Conservation (phyloP, 2,797 vertebrate species). For the Oceanodroma leucorhoa region DNA sequence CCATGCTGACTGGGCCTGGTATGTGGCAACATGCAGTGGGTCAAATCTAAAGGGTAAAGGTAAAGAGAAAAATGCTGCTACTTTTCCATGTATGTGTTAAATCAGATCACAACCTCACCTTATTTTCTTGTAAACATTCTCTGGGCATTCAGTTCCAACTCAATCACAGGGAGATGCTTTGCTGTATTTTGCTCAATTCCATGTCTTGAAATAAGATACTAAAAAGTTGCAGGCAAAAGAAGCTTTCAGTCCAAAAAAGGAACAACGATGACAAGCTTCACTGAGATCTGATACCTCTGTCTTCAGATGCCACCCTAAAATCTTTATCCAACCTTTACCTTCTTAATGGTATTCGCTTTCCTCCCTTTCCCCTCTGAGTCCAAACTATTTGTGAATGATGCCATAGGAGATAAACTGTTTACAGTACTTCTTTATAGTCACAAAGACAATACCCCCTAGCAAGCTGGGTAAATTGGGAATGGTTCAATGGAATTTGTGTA, state of each 20-base stretch:
- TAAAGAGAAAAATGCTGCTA: not conserved
- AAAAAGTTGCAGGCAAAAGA: not conserved
- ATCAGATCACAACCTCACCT: not conserved
- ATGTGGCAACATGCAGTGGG: fast-evolving
- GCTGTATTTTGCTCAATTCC: not conserved
- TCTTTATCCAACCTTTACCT: not conserved
- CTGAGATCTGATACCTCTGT: not conserved
- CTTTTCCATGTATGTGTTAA: not conserved
- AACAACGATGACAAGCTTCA: not conserved
- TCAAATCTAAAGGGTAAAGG: not conserved
- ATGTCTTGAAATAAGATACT: not conserved
- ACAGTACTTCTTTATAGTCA: not conserved
- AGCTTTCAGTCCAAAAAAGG: not conserved
- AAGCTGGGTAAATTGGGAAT: not conserved
- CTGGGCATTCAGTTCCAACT: not conserved
- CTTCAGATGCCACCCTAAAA: not conserved
- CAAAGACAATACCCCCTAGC: not conserved
- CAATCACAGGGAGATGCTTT: not conserved
- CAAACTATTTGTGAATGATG: not conserved
- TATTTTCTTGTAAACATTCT: not conserved
- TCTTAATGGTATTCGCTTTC: not conserved
- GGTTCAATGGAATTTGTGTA: not conserved
- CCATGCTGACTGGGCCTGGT: not conserved
- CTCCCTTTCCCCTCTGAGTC: not conserved
- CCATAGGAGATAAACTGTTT: not conserved